Percentiles rank a stretch among this genome's conserved stretches.
phyloP scores from a whole-genome alignment of 2,888 invertebrate genomes.

The Mesochorus sp. region DNA sequence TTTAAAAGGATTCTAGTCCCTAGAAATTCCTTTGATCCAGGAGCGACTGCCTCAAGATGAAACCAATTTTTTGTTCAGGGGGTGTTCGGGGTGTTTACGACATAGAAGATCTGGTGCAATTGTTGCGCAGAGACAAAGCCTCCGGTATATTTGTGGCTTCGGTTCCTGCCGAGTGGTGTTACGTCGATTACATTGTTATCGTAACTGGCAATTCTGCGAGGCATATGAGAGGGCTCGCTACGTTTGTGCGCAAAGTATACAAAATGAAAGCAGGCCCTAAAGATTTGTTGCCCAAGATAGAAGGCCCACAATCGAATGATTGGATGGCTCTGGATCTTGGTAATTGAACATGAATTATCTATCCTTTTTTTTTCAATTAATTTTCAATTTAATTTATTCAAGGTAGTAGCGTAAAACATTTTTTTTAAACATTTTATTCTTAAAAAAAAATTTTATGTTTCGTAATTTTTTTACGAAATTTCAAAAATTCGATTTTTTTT shows the following conservation, averaged over 20 bases:
- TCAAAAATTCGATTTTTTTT: background rate
- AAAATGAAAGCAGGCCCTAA: slow-evolving; percentile 87
- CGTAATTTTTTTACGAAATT: background rate
- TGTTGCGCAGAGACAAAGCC: slow-evolving; percentile 90
- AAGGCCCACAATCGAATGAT: slow-evolving; percentile 89
- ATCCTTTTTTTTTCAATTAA: slow-evolving; percentile 12
- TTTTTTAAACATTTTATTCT: background rate
- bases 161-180: slow-evolving; percentile 89
- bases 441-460: background rate
- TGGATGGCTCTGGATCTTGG: slow-evolving; percentile 97
- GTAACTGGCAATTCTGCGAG: slow-evolving; percentile 89
- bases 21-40: too few relatives aligned
- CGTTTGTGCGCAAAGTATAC: slow-evolving; percentile 89
- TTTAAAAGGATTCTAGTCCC: too few relatives aligned
- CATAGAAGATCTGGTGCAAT: slow-evolving; percentile 91
- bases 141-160: slow-evolving; percentile 91
- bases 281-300: slow-evolving; percentile 89
- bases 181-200: slow-evolving; percentile 93
- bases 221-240: slow-evolving; percentile 89
- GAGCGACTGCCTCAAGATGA: background rate
- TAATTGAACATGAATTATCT: slow-evolving; percentile 75
- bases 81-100: slow-evolving; percentile 94
- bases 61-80: slow-evolving; percentile 84
- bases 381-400: background rate
- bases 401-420: background rate